These are phyloP conservation scores for Macrosiphum euphorbiae DNA, from an alignment of 2,888 invertebrate species.

Conservation along the genomic window DNA sequence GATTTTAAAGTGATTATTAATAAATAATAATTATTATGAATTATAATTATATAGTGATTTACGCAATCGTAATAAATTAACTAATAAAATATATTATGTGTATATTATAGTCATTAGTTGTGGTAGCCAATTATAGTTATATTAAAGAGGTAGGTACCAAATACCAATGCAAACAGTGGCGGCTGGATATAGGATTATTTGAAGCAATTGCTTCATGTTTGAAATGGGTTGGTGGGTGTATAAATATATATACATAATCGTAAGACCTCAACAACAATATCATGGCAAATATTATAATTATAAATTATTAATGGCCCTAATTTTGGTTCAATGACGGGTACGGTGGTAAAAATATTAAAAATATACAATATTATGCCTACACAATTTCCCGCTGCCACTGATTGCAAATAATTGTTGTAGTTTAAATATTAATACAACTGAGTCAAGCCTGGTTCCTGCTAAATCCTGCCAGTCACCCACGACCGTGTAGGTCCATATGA, in stretches of 20 bases:
- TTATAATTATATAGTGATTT: background rate
- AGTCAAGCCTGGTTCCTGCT: background rate
- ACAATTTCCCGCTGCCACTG: too few relatives aligned
- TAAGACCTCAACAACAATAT: too few relatives aligned
- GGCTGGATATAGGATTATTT: too few relatives aligned
- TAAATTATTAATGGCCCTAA: too few relatives aligned
- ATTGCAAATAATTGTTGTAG: background rate
- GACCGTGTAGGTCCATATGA: background rate
- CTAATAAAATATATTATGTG: background rate
- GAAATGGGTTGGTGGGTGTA: too few relatives aligned
- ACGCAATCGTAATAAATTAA: background rate
- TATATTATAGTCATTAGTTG: background rate
- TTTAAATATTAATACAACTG: background rate
- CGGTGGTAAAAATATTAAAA: too few relatives aligned
- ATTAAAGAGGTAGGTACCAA: background rate
- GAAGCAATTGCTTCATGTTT: too few relatives aligned
- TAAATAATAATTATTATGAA: background rate
- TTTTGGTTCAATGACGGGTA: too few relatives aligned
- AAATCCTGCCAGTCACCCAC: background rate
- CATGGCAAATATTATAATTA: too few relatives aligned
- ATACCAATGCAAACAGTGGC: background rate
- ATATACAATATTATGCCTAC: too few relatives aligned
- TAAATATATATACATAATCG: too few relatives aligned
- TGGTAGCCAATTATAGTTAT: background rate
- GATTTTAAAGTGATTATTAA: background rate